Evolutionary conservation across 2,888 invertebrate genomes (phyloP).

Genomic region (Arrhopalites spinosus): DNA sequence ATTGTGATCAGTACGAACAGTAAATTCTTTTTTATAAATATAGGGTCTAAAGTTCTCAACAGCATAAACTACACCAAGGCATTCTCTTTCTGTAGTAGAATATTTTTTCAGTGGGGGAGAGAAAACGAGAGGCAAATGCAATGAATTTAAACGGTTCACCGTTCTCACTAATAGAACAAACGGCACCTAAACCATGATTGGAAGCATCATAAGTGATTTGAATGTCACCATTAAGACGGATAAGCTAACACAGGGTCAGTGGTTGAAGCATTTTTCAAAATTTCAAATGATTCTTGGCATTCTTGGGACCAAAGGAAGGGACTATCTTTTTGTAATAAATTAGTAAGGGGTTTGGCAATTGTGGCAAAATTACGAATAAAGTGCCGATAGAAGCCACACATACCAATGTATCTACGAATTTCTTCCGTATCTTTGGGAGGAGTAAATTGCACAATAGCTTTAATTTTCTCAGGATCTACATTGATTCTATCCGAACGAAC

Average conservation of each 20-base stretch:
- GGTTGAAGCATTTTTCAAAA: background rate
- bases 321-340: background rate
- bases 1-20: conserved; percentile 60
- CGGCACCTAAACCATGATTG: conserved; percentile 51
- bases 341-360: background rate
- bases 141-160: conserved; percentile 38
- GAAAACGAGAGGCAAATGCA: conserved; percentile 42
- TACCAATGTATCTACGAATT: background rate
- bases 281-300: background rate
- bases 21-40: conserved; percentile 58
- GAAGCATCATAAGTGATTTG: conserved; percentile 50
- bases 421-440: background rate
- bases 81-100: conserved; percentile 60
- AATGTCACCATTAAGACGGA: background rate
- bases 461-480: background rate
- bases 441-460: background rate
- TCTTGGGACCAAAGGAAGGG: background rate
- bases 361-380: background rate
- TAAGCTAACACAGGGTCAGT: background rate
- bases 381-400: background rate
- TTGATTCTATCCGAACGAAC: background rate
- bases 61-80: conserved; percentile 58
- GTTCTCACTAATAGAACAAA: conserved; percentile 45
- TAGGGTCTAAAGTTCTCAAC: conserved; percentile 59
- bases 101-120: conserved; percentile 58